A percentile compares a stretch with the other conserved stretches of the same genome.
Evolutionary conservation across 2,888 invertebrate genomes (phyloP).

Genomic region (Melitaea athalia): DNA sequence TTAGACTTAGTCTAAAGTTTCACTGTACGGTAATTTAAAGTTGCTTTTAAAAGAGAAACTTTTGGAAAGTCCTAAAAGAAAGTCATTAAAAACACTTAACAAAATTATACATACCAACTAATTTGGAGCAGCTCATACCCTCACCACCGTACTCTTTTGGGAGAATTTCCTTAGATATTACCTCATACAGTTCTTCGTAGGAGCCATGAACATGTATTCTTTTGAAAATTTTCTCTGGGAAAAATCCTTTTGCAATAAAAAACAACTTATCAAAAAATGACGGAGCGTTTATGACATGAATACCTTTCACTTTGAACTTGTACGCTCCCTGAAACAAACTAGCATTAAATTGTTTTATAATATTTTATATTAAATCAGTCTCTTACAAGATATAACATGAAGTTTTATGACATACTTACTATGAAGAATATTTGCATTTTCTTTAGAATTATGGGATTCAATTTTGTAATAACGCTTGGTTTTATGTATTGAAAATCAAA

Average conservation of each 20-base stretch:
- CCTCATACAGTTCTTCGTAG: conserved; percentile 44
- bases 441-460: conserved; percentile 30
- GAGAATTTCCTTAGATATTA: conserved; percentile 48
- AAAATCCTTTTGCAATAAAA: conserved; percentile 55
- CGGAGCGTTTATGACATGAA: conserved; percentile 65
- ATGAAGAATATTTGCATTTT: conserved; percentile 22
- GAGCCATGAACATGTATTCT: conserved; percentile 45
- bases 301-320: conserved; percentile 59
- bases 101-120: conserved; percentile 16
- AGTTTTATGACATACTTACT: conserved; percentile 14
- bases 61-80: too few relatives aligned
- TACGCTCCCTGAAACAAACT: conserved; percentile 57
- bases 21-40: too few relatives aligned
- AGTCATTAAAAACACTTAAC: not conserved
- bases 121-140: conserved; percentile 20
- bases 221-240: conserved; percentile 49
- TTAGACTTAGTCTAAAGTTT: too few relatives aligned
- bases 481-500: not conserved
- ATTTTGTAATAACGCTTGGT: conserved; percentile 1
- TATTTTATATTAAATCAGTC: not conserved
- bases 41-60: too few relatives aligned
- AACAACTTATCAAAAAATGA: conserved; percentile 61
- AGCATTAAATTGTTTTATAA: not conserved
- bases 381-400: too few relatives aligned
- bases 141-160: conserved; percentile 56